Evolutionary conservation across 1,140 invertebrate genomes (phyloP).

Genomic region (Drosophila sturtevanti): DNA sequence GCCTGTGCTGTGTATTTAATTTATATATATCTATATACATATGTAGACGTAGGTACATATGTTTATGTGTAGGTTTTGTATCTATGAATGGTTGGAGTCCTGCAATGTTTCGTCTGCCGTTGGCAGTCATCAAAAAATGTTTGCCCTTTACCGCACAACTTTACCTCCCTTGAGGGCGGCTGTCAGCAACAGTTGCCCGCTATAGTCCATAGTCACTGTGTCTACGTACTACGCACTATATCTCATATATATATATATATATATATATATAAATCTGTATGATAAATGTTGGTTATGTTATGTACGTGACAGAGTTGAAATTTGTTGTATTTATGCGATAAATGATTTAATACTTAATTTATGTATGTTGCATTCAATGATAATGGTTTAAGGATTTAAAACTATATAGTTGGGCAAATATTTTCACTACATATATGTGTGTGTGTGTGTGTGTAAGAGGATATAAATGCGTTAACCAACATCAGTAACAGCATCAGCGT

Average conservation of each 20-base stretch:
- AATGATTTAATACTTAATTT: slow-evolving; percentile 1
- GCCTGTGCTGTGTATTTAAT: slow-evolving; percentile 30
- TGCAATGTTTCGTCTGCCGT: slow-evolving; percentile 41
- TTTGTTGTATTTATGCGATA: slow-evolving; percentile 26
- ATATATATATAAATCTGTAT: slow-evolving; percentile 7
- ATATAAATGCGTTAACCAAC: background rate
- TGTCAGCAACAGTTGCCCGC: slow-evolving; percentile 70
- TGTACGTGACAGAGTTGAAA: slow-evolving; percentile 45
- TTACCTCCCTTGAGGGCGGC: slow-evolving; percentile 12
- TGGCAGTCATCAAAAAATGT: slow-evolving; percentile 62
- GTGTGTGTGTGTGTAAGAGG: no score
- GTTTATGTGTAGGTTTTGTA: no score
- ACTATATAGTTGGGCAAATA: no score
- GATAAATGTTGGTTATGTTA: slow-evolving; percentile 38
- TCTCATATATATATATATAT: background rate
- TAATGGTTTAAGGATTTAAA: no score
- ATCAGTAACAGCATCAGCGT: background rate
- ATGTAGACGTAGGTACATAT: no score
- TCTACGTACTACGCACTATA: background rate
- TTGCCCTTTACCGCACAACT: background rate
- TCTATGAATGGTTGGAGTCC: slow-evolving; percentile 1
- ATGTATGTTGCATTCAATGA: background rate
- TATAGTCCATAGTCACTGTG: background rate
- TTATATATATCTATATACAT: slow-evolving; percentile 8
- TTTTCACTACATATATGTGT: no score